phyloP scores from a whole-genome alignment of 1,140 invertebrate genomes.

The Drosophila bocqueti region DNA sequence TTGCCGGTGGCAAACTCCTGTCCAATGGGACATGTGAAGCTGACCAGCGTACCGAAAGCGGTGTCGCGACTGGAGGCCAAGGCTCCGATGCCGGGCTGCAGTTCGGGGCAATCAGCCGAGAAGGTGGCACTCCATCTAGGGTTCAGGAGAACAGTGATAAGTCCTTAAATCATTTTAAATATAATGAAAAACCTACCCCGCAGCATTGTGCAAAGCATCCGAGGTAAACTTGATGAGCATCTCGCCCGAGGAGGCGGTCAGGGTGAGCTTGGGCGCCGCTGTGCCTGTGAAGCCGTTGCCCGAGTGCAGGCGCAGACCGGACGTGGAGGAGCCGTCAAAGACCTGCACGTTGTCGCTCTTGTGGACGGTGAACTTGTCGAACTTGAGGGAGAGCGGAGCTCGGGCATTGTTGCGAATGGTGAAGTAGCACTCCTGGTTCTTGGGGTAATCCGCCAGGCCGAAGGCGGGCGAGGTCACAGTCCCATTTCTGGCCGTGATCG shows the following conservation, averaged over 20 bases:
- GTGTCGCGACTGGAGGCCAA: conserved; percentile 96
- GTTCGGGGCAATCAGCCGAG: conserved; percentile 95
- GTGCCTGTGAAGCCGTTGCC: conserved; percentile 93
- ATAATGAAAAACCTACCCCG: conserved; percentile 75
- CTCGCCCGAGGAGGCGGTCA: conserved; percentile 96
- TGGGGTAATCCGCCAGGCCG: conserved; percentile 93
- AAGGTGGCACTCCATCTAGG: conserved; percentile 95
- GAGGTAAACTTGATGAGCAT: conserved; percentile 95
- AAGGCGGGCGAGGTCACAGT: conserved; percentile 95
- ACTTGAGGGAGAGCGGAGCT: conserved; percentile 94
- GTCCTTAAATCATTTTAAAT: not conserved
- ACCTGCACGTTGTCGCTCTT: conserved; percentile 95
- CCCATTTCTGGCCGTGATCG: conserved; percentile 92
- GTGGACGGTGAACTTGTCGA: conserved; percentile 94
- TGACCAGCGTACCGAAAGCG: conserved; percentile 95
- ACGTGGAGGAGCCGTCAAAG: conserved; percentile 94
- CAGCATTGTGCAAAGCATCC: conserved; percentile 93
- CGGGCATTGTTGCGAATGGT: conserved; percentile 93
- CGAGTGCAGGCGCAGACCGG: conserved; percentile 94
- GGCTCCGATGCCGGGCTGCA: conserved; percentile 94
- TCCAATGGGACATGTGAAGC: conserved; percentile 96
- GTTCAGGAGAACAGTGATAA: not conserved
- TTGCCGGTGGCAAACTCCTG: conserved; percentile 98
- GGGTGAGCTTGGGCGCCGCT: conserved; percentile 91
- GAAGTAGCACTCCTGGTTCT: conserved; percentile 96